Conservation (phyloP, 2,113 vertebrate species). For the Corythaeola cristata region DNA sequence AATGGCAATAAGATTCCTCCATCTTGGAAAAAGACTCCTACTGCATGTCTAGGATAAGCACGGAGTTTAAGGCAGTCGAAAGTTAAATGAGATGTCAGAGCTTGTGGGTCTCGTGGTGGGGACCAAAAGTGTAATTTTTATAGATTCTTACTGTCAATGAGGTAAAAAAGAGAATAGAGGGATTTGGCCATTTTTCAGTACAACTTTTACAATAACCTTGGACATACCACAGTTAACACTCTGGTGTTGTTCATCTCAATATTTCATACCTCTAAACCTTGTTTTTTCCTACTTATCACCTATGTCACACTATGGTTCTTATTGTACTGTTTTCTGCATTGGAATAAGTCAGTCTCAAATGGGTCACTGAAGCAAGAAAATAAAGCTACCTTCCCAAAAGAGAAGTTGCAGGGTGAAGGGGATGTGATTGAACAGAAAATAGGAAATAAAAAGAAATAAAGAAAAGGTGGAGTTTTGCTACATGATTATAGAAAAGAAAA, state of each 20-base stretch:
- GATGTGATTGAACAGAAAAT: background rate
- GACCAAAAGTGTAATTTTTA: background rate
- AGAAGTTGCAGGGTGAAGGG: background rate
- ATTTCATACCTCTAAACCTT: background rate
- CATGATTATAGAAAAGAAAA: background rate
- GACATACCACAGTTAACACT: background rate
- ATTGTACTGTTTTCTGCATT: background rate
- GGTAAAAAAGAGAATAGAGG: background rate
- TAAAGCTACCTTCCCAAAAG: background rate
- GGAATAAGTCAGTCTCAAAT: background rate
- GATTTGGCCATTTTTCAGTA: background rate
- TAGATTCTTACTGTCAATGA: background rate
- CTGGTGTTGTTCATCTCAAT: background rate
- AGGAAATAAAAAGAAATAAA: background rate
- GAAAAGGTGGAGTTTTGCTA: background rate
- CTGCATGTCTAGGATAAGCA: background rate
- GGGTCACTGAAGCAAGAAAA: background rate
- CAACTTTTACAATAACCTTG: background rate
- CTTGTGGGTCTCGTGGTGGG: background rate
- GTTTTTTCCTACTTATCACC: background rate
- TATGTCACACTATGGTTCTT: background rate
- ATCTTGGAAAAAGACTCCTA: background rate
- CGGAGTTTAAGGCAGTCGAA: background rate
- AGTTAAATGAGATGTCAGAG: background rate
- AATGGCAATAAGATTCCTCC: background rate